phyloP scores from a whole-genome alignment of 2,113 vertebrate genomes.

The Brachyhypopomus occidentalis region DNA sequence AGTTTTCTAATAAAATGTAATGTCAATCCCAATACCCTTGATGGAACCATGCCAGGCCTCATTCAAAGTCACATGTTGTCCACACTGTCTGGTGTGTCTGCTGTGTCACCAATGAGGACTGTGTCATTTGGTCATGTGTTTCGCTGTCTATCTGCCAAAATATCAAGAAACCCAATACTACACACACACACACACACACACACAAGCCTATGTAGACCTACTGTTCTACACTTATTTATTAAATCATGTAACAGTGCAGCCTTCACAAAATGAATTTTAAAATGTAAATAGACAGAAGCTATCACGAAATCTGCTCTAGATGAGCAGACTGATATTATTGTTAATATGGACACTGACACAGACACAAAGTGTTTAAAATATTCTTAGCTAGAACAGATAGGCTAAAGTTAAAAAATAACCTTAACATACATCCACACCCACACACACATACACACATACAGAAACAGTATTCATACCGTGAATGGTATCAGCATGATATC shows the following conservation, averaged over 20 bases:
- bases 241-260: not conserved
- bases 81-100: not conserved
- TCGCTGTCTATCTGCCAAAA: slow-evolving; percentile 24
- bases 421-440: not conserved
- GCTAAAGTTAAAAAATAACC: too few species aligned
- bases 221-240: not conserved
- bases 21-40: not conserved
- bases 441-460: slow-evolving; percentile 13
- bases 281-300: not conserved
- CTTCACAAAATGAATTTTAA: not conserved
- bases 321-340: not conserved
- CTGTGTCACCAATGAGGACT: slow-evolving; percentile 3
- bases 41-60: not conserved
- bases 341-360: not conserved
- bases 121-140: slow-evolving; percentile 23
- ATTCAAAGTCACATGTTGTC: not conserved
- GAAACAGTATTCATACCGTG: slow-evolving; percentile 33
- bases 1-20: not conserved
- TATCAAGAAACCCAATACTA: not conserved
- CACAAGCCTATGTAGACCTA: not conserved
- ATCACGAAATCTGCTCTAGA: not conserved
- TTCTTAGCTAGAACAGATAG: too few species aligned
- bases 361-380: too few species aligned
- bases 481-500: slow-evolving; percentile 12
- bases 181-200: not conserved